Evolutionary conservation across 2,113 vertebrate species (phyloP).

Genomic region (Neodontobutis hainanensis): DNA sequence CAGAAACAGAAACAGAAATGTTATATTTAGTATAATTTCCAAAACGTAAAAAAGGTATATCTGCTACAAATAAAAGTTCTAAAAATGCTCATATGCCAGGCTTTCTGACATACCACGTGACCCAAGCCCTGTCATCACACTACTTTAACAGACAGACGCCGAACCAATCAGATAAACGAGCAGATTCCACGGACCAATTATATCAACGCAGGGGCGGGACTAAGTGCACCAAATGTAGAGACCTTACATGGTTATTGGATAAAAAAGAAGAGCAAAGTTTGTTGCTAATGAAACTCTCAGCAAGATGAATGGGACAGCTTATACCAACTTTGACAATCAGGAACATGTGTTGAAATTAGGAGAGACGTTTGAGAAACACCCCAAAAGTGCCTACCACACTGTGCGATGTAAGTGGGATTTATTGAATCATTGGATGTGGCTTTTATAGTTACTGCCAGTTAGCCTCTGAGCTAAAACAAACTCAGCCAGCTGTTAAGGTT

Average conservation of each 20-base stretch:
- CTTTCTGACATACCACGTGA: not conserved
- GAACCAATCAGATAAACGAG: constrained; percentile 25
- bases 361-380: constrained; percentile 91
- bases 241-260: constrained; percentile 65
- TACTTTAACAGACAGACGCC: constrained; percentile 35
- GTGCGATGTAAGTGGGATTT: constrained; percentile 90
- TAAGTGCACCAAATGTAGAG: constrained; percentile 30
- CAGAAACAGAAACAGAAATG: no score
- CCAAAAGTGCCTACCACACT: constrained; percentile 92
- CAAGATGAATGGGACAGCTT: constrained; percentile 88
- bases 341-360: constrained; percentile 90
- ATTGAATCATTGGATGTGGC: not conserved
- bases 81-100: no score
- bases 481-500: constrained; percentile 9
- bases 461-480: constrained; percentile 36
- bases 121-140: constrained; percentile 19
- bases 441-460: constrained; percentile 53
- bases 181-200: constrained; percentile 54
- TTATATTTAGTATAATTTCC: no score
- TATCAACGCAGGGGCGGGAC: constrained; percentile 30
- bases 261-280: constrained; percentile 63
- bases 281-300: constrained; percentile 58
- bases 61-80: no score
- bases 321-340: constrained; percentile 85
- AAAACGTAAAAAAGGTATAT: no score